These are phyloP conservation scores for Ctenosaura bakeri DNA, from an alignment of 2,797 vertebrate genomes.

Conservation along the genomic window DNA sequence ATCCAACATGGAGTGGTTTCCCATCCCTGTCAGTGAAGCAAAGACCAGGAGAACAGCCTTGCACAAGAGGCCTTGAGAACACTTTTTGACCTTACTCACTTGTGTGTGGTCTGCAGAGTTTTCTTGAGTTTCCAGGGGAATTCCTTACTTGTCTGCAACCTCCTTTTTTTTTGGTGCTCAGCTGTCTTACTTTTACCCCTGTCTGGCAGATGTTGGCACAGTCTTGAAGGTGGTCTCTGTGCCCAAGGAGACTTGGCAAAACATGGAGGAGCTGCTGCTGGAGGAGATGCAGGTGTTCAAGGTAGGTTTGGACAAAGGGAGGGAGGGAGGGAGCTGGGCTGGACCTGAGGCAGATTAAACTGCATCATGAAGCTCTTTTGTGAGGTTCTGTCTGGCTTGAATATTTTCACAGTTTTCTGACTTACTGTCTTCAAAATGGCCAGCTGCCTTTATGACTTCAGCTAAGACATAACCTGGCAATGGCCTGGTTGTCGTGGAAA, in stretches of 20 bases:
- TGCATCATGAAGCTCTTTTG: not conserved
- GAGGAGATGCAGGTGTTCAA: constrained; percentile 96
- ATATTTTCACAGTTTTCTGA: not conserved
- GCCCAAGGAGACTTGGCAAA: constrained; percentile 90
- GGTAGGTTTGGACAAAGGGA: constrained; percentile 77
- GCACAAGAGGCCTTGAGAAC: not conserved
- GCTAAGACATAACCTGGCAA: not conserved
- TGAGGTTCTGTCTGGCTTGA: no score
- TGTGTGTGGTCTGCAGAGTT: not conserved
- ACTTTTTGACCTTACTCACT: not conserved
- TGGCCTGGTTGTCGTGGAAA: not conserved
- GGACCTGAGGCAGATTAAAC: not conserved
- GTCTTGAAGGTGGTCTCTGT: constrained; percentile 96
- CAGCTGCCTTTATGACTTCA: not conserved
- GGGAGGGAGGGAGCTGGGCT: not conserved
- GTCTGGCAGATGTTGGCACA: constrained; percentile 88
- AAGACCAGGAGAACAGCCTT: not conserved
- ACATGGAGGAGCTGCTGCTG: constrained; percentile 90
- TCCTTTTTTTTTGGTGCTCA: no score
- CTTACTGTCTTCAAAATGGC: not conserved
- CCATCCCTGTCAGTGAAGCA: not conserved
- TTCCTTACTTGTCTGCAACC: not conserved
- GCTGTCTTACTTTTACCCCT: not conserved
- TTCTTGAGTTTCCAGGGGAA: not conserved
- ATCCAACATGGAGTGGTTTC: not conserved